Conservation (phyloP, 2,113 vertebrate species). For the Delphinapterus leucas region DNA sequence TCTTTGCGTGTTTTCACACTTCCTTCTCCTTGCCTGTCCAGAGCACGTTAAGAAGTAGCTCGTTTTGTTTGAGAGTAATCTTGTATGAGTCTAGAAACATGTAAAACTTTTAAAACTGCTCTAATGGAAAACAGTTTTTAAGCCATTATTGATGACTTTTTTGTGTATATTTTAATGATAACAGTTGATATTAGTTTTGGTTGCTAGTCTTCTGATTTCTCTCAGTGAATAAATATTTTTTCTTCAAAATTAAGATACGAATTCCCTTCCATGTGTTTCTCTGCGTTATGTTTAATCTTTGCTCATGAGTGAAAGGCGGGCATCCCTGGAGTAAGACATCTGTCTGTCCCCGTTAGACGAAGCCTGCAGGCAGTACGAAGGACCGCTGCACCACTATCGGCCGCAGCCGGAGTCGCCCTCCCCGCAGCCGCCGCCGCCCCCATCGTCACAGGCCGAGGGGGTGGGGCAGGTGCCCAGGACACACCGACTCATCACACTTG, state of each 20-base stretch:
- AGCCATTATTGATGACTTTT: neutral
- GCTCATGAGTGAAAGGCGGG: neutral
- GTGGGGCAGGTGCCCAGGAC: conserved; percentile 90
- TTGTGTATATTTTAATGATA: conserved; percentile 10
- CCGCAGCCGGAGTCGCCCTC: conserved; percentile 84
- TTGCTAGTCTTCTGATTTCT: neutral
- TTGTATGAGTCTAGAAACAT: neutral
- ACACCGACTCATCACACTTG: conserved; percentile 95
- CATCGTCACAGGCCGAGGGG: conserved; percentile 86
- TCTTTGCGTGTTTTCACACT: neutral
- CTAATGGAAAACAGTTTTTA: neutral
- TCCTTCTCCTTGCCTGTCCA: neutral
- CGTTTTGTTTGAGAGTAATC: neutral
- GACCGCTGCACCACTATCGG: conserved; percentile 87
- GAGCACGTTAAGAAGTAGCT: neutral
- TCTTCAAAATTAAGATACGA: neutral
- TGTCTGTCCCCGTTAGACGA: conserved; percentile 80
- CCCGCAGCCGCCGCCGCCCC: conserved; percentile 83
- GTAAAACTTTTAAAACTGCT: neutral
- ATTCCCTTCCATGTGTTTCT: neutral
- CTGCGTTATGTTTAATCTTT: neutral
- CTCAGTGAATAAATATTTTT: neutral
- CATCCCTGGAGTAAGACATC: neutral
- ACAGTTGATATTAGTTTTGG: neutral
- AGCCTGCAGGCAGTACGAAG: conserved; percentile 86